phyloP scores from a whole-genome alignment of 2,113 vertebrate genomes.

The Rhagologus leucostigma region DNA sequence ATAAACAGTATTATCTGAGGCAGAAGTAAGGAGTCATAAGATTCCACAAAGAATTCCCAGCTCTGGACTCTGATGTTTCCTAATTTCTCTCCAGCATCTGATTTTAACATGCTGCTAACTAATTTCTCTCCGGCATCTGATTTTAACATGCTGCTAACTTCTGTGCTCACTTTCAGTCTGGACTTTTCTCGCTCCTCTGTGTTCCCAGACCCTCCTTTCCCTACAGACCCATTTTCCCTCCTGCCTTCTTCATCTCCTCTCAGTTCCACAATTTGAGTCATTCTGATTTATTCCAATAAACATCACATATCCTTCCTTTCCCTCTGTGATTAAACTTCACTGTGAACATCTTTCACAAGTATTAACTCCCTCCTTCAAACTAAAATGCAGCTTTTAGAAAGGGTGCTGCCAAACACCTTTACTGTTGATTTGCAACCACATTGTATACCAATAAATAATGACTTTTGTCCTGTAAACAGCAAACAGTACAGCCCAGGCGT shows the following conservation, averaged over 20 bases:
- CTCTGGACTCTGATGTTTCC: background rate
- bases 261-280: background rate
- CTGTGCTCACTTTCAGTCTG: background rate
- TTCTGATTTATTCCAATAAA: background rate
- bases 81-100: background rate
- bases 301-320: background rate
- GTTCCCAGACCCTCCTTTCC: background rate
- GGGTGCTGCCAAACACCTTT: background rate
- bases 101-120: background rate
- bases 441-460: background rate
- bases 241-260: background rate
- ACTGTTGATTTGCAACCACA: background rate
- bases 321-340: background rate
- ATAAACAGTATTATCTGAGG: background rate
- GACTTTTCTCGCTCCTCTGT: background rate
- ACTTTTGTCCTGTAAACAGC: background rate
- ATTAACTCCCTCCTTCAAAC: background rate
- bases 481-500: background rate
- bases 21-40: background rate
- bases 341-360: background rate
- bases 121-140: background rate
- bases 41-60: background rate
- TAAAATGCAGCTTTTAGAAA: background rate
- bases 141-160: background rate
- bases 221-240: background rate